Evolutionary conservation across 2,888 invertebrate genomes (phyloP), one percentile per base, ranked within the genome.

Genomic region (Mycalesis mineus): DNA sequence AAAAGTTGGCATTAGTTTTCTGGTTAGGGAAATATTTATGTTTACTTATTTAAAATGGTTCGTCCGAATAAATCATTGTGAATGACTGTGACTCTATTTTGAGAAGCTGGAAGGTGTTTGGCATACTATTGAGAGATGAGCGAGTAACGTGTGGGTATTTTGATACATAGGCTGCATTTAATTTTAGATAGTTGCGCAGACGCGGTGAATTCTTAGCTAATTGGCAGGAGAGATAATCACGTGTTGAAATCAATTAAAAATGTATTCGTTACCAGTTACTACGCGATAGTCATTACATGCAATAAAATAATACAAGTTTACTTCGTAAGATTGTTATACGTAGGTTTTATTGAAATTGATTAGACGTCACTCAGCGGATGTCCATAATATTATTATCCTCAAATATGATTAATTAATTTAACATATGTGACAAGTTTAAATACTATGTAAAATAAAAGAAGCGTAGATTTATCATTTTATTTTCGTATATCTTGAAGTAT

Each of bases 161-260:
- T 89, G 89, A 89, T 89, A 88, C 89, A 88, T 88, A 81, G 87
- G 84, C 86, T 88, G 85, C 86, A 85, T 88, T 86, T 89, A 89
- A 89, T 86, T 88, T 89, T 89, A 88, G 89, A 88, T 88, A 82
- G 87, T 83, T 82, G 86, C 88, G 88, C 88, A 85, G 88, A 85
- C 89, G 87, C 82, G 88, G 85, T 79, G 87, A 84, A 88, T 86
- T 88, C 88, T 82, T 85, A 75, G 82, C 87, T 89, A 88, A 89
- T 89, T 88, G 88, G 88, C 87, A 88, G 80, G 77, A 75, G 76
- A 78, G 80, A 87, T 87, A 83, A 85, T 84, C 78, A 76, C 68
- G 80, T 80, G 81, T 78, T 22, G 48, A 48, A 48, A 55, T 48
- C 48, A 49, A 55, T 55, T 48, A 41, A 63, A 53, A 53, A 45